Evolutionary conservation across 2,113 vertebrate species (phyloP), one percentile per base, ranked within the genome.

Genomic region (Trichechus manatus): DNA sequence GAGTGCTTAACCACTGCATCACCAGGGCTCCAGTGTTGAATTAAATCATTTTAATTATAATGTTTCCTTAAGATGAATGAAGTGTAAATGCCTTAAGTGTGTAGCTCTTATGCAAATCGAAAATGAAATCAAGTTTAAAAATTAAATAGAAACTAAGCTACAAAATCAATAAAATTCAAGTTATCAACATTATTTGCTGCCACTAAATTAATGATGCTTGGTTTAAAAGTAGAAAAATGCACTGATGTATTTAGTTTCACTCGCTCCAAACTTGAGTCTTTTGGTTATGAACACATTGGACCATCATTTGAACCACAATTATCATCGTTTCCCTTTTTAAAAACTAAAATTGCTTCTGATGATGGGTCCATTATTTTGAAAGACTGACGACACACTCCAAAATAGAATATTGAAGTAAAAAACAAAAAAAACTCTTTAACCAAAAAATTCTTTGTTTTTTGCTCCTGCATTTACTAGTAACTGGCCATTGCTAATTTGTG

Each of bases 41-140:
- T 72, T 84, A 80, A 96, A 81, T 93, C 56, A 82, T 63, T 84
- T 95, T 84, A 86, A 94, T 68, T 93, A 75, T 47, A 83, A 64
- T 83, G 36, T 86, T 88, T 93, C n/a, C 89, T 83, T 70, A 94
- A 88, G 79, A 47, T 6, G 36, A 94, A 89, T 80, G 68, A 75
- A 89, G 15, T 83, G 1, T 61, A 94, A 87, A 64, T 85, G 56
- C 14, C 59, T 66, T 84, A 89, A 27, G 44, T 14, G 27, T 17
- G 83, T 20, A 59, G 27, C 66, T 92, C 6, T 85, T 91, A 81
- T 17, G 15, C 23, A 87, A 96, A 87, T 82, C 29, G 82, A 95
- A 87, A 93, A 77, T 13, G 31, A 96, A 95, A 80, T 75, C 56
- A 96, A 89, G 27, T 72, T 93, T 77, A 89, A 31, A 89, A 86